Base-by-base conservation (phyloP, 2,888 invertebrate species). In the Mellilla xanthometata region DNA sequence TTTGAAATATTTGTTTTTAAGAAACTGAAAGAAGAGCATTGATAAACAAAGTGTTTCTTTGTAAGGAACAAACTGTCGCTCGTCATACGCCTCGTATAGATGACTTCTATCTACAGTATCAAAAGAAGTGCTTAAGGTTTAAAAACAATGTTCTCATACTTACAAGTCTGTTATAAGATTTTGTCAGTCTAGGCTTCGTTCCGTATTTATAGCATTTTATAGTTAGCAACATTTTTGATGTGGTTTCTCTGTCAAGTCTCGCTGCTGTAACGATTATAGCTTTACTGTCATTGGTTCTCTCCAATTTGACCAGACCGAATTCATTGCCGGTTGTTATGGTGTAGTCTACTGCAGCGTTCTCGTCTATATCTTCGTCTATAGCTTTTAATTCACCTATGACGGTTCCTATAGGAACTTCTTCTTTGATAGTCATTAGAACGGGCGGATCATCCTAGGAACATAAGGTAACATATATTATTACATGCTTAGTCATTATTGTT, bases 261-360 rank as follows among this genome's bases (percentile, higher is more conserved):
- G 91, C 91, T 0, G 88, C 91, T 0, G 93, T 91, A 39, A 84
- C 88, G 6, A 95, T 83, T 0, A 93, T 63, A 0, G 93, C 95
- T 42, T 91, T 86, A 64, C 93, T 95, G 35, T 94, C 91, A 2
- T 91, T 89, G 0, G 92, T 91, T 2, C 94, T 81, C 54, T 93
- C 91, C 0, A 95, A 81, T 10, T 79, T 81, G 52, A 95, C 91
- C 0, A 93, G 71, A 4, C 91, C 91, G 15, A 92, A 91, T 45
- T 94, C 93, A 63, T 95, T 95, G 1, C 95, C 95, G 65, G 93
- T 91, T 90, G 91, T 93, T 9, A 96, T 94, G 0, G 91, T 82
- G 59, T 95, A 95, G 62, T 94, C 94, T 45, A 95, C 93, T 44
- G 92, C 92, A 0, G 94, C 95, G 71, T 95, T 95, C 6, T 94